Evolutionary conservation across 2,888 invertebrate species (phyloP).

Genomic region (Hirtodrosophila trivittata): DNA sequence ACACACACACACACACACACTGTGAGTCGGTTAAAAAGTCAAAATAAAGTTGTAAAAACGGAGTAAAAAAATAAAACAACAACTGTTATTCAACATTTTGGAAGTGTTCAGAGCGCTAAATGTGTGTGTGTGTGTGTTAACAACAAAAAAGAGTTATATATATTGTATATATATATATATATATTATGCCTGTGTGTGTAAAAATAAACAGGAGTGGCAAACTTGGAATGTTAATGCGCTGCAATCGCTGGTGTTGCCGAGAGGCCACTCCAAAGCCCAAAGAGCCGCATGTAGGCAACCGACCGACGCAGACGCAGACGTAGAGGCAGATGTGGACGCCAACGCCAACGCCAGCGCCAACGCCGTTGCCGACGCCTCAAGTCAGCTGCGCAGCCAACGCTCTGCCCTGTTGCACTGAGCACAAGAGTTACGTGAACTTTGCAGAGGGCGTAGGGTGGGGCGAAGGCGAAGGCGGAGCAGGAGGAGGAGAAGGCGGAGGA

Average conservation of each 20-base stretch:
- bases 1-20: not conserved
- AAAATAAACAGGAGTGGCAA: slow-evolving; percentile 78
- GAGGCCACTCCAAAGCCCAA: slow-evolving; percentile 52
- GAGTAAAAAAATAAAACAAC: slow-evolving; percentile 53
- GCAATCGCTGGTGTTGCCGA: slow-evolving; percentile 68
- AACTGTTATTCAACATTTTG: slow-evolving; percentile 75
- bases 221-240: slow-evolving; percentile 77
- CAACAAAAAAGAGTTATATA: too few relatives aligned
- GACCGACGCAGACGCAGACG: slow-evolving; percentile 8
- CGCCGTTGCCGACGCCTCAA: slow-evolving; percentile 1
- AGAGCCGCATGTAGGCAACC: slow-evolving; percentile 63
- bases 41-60: slow-evolving; percentile 49
- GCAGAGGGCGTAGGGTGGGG: slow-evolving; percentile 4
- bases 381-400: slow-evolving; percentile 8
- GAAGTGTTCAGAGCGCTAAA: slow-evolving; percentile 8
- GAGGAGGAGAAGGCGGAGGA: not conserved
- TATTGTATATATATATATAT: slow-evolving; percentile 38
- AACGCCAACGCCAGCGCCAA: slow-evolving; percentile 4
- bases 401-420: slow-evolving; percentile 19
- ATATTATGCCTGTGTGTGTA: slow-evolving; percentile 35
- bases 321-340: slow-evolving; percentile 1
- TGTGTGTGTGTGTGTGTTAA: slow-evolving; percentile 17
- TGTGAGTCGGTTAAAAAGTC: slow-evolving; percentile 21
- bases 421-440: slow-evolving; percentile 69
- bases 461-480: not conserved